These are phyloP conservation scores for Dicentrarchus labrax DNA, from an alignment of 2,113 vertebrate genomes.

Conservation along the genomic window DNA sequence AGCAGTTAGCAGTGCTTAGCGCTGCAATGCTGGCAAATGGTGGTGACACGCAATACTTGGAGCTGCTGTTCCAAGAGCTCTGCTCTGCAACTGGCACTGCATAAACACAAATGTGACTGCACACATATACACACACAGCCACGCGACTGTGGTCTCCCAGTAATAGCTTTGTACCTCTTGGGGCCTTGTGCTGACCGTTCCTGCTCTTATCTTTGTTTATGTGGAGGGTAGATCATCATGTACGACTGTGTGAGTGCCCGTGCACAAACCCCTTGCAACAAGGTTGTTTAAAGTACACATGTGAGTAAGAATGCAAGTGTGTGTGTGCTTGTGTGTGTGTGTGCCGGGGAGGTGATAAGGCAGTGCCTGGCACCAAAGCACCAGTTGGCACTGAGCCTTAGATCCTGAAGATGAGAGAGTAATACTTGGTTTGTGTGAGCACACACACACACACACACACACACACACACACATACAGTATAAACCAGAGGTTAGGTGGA, in stretches of 20 bases:
- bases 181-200: slow-evolving; percentile 83
- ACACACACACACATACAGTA: slow-evolving; percentile 30
- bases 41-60: slow-evolving; percentile 14
- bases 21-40: slow-evolving; percentile 31
- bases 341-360: slow-evolving; percentile 87
- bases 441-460: slow-evolving; percentile 24
- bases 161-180: slow-evolving; percentile 81
- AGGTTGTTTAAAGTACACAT: slow-evolving; percentile 67
- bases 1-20: slow-evolving; percentile 27
- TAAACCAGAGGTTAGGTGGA: slow-evolving; percentile 55
- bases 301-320: slow-evolving; percentile 57
- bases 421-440: slow-evolving; percentile 38
- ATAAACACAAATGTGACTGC: slow-evolving; percentile 57
- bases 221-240: slow-evolving; percentile 89
- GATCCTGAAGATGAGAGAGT: slow-evolving; percentile 73
- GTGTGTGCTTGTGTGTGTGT: slow-evolving; percentile 28
- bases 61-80: slow-evolving; percentile 28
- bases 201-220: slow-evolving; percentile 94
- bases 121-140: slow-evolving; percentile 57
- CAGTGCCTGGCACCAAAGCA: slow-evolving; percentile 87
- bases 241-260: slow-evolving; percentile 72
- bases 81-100: slow-evolving; percentile 26
- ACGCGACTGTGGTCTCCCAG: slow-evolving; percentile 83
- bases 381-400: slow-evolving; percentile 83
- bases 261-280: slow-evolving; percentile 51